A percentile compares a stretch with the other conserved stretches of the same genome.
Conservation (phyloP, 2,797 vertebrate genomes). For the Spinus olivaceus region DNA sequence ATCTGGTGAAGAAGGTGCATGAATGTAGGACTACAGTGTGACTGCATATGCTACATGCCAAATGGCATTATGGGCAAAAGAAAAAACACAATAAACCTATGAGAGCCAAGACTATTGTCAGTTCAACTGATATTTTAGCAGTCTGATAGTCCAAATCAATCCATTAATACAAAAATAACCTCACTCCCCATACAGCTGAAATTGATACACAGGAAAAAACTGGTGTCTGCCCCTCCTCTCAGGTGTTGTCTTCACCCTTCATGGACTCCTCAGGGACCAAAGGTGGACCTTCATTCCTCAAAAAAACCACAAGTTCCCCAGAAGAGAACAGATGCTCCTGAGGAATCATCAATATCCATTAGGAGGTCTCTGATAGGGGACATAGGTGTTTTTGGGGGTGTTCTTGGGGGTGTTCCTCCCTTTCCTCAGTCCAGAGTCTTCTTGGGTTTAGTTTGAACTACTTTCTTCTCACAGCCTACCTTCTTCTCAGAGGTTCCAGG, state of each 20-base stretch:
- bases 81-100: not conserved
- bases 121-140: not conserved
- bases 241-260: not conserved
- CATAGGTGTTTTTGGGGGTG: too few species aligned
- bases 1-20: not conserved
- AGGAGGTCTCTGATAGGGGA: not conserved
- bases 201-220: not conserved
- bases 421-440: not conserved
- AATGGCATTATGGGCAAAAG: not conserved
- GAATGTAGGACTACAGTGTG: not conserved
- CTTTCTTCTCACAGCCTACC: not conserved
- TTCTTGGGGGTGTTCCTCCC: not conserved
- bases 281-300: not conserved
- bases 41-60: not conserved
- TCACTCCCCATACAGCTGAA: not conserved
- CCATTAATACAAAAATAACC: not conserved
- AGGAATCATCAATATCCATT: not conserved
- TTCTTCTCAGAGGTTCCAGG: not conserved
- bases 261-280: not conserved
- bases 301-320: not conserved
- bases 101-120: not conserved
- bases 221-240: not conserved
- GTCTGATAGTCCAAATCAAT: not conserved
- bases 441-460: not conserved
- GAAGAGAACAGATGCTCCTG: not conserved